A percentile compares a stretch with the other conserved stretches of the same genome.
These are phyloP conservation scores for Vanacampus margaritifer DNA, from an alignment of 2,113 vertebrate genomes.

Conservation along the genomic window DNA sequence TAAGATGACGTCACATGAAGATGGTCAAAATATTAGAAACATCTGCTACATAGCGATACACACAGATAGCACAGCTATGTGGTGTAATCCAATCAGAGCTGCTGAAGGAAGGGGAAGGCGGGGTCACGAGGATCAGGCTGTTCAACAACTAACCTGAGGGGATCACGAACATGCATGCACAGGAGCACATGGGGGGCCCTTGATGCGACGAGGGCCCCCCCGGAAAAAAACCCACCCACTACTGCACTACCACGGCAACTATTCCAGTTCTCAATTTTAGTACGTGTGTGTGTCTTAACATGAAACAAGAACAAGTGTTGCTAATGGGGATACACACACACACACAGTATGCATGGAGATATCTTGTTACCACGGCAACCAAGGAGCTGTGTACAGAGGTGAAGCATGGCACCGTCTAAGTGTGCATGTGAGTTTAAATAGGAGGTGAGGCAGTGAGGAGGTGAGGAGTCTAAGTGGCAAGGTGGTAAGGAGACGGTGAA, in stretches of 20 bases:
- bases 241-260: not conserved
- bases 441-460: slow-evolving; percentile 13
- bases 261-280: not conserved
- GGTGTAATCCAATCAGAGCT: slow-evolving; percentile 62
- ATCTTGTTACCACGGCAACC: slow-evolving; percentile 75
- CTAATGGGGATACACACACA: slow-evolving; percentile 37
- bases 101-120: slow-evolving; percentile 47
- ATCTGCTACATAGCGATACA: not conserved
- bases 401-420: slow-evolving; percentile 56
- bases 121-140: slow-evolving; percentile 53
- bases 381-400: slow-evolving; percentile 65
- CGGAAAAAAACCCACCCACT: not conserved
- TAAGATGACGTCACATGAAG: not conserved
- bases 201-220: not conserved
- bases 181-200: not conserved
- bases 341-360: slow-evolving; percentile 26
- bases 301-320: slow-evolving; percentile 9
- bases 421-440: slow-evolving; percentile 35
- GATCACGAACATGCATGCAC: slow-evolving; percentile 40
- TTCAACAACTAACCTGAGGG: slow-evolving; percentile 44
- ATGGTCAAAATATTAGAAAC: not conserved
- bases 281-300: slow-evolving; percentile 16
- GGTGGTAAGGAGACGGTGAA: not conserved
- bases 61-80: slow-evolving; percentile 2
- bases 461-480: slow-evolving; percentile 17